A percentile compares a stretch with the other conserved stretches of the same genome.
Conservation (phyloP, 2,888 invertebrate species). For the Catocala fraxini region DNA sequence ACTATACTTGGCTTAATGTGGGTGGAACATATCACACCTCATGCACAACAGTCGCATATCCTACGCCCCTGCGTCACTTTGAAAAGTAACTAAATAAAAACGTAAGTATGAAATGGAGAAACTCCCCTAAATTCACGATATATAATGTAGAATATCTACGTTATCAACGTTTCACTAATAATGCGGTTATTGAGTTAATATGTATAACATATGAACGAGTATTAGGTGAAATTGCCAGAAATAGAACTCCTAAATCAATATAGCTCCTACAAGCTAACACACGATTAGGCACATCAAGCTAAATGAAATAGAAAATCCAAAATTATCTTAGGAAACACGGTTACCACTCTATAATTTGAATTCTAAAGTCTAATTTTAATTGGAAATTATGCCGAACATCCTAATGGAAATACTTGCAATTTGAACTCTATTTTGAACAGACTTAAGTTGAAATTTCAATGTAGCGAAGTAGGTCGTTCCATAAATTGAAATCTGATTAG, state of each 20-base stretch:
- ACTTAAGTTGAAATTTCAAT: constrained; percentile 16
- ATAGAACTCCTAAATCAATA: no score
- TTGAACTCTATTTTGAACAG: constrained; percentile 7
- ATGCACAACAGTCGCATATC: no score
- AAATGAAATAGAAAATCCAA: constrained; percentile 25
- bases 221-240: no score
- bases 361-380: constrained; percentile 41
- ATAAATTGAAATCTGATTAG: constrained; percentile 53
- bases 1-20: no score
- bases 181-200: no score
- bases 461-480: constrained; percentile 19
- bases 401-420: constrained; percentile 5
- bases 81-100: no score
- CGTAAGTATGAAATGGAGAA: no score
- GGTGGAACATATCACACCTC: neutral
- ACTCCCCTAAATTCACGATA: no score
- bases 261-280: constrained; percentile 1
- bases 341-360: constrained; percentile 29
- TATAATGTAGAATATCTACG: no score
- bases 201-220: no score
- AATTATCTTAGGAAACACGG: constrained; percentile 25
- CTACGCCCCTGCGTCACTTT: neutral
- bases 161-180: no score
- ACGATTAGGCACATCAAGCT: constrained; percentile 28
- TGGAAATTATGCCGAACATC: constrained; percentile 29